A percentile compares a stretch with the other conserved stretches of the same genome.
These are phyloP conservation scores for Petrolisthes cinctipes DNA, from an alignment of 2,888 invertebrate species.

Conservation along the genomic window DNA sequence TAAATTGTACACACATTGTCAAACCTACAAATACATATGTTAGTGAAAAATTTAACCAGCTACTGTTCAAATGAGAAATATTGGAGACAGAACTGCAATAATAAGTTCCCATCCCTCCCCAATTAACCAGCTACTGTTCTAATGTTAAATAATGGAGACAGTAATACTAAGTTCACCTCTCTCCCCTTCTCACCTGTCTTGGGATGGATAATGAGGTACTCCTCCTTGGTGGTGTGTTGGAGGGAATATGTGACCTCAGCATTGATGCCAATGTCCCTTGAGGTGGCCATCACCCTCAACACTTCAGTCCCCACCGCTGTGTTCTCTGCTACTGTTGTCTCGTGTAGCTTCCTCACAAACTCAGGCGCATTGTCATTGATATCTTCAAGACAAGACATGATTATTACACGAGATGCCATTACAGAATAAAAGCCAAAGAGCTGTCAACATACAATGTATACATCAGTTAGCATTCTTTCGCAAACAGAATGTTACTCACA, in stretches of 20 bases:
- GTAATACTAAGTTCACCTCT: neutral
- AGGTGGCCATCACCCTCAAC: constrained; percentile 87
- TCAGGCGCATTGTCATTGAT: constrained; percentile 96
- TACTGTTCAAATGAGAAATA: neutral
- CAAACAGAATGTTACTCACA: too few species aligned
- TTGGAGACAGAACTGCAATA: neutral
- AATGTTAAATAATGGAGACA: too few species aligned
- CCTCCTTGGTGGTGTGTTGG: constrained; percentile 56
- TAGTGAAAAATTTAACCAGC: neutral
- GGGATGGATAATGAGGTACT: constrained; percentile 57
- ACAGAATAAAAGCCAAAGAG: too few species aligned
- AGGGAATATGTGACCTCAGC: constrained; percentile 87
- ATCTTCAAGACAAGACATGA: constrained; percentile 72
- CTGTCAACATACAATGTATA: too few species aligned
- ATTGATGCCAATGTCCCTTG: constrained; percentile 91
- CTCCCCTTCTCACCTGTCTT: constrained; percentile 51
- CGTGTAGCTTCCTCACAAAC: constrained; percentile 85
- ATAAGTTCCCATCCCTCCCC: neutral
- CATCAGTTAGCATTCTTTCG: too few species aligned
- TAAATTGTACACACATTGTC: neutral
- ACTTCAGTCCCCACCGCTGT: constrained; percentile 84
- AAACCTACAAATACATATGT: too few species aligned
- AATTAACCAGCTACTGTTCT: neutral
- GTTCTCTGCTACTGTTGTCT: constrained; percentile 81
- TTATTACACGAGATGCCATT: too few species aligned